Evolutionary conservation across 2,888 invertebrate genomes (phyloP), one percentile per base, ranked within the genome.

Genomic region (Drosophila siamana): DNA sequence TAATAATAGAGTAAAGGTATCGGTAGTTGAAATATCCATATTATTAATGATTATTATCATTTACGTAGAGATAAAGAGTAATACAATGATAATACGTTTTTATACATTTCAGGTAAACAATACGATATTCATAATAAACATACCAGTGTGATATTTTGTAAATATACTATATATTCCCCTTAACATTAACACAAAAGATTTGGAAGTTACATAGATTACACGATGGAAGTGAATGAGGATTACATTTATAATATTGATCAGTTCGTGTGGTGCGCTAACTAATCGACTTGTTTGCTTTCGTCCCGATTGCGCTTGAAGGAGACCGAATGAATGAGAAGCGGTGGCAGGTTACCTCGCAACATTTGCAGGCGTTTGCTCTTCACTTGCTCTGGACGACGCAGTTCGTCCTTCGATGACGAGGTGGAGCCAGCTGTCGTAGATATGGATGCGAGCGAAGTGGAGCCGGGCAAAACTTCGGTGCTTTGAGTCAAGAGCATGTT

Each of bases 291-390:
- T 43, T 90, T 91, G 65, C 80, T 75, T 46, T 91, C 90, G 38
- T 90, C 90, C 0, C 90, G 81, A 51, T 85, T 89, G 19, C 91
- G 89, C 51, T 91, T 91, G 28, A 90, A 90, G 46, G 90, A 90
- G 4, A 90, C 90, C n/a, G 92, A 91, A 65, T 92, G 92, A 62
- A 92, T 92, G 8, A 91, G 74, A 4, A 92, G 72, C 0, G 92
- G 92, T 1, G 92, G 92, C 56, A 92, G 73, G 55, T 90, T 90
- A 15, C 91, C 91, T 11, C 92, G 88, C 19, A 92, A 62, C 72
- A 85, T 88, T 75, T 92, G 92, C 26, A 92, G 79, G 9, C 92
- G 89, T 69, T 92, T 92, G 73, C 91, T 92, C 63, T 92, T 92
- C 44, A 90, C 90, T 50, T 89, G 90, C 33, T 89, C 90, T 4